phyloP scores from a whole-genome alignment of 2,797 vertebrate genomes.

The Myotis daubentonii region DNA sequence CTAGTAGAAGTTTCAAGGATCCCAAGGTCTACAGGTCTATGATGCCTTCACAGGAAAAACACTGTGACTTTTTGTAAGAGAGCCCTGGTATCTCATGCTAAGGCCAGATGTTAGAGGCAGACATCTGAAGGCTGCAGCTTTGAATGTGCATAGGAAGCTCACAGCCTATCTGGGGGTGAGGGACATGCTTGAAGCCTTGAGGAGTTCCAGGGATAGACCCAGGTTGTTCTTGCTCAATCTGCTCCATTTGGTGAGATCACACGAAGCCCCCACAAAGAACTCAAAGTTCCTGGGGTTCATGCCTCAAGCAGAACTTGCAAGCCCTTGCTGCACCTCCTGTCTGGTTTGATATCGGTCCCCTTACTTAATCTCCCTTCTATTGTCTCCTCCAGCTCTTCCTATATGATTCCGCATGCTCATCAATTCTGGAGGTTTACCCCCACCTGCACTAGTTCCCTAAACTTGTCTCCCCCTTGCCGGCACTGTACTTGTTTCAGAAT shows the following conservation, averaged over 20 bases:
- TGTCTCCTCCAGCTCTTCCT: background rate
- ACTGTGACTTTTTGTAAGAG: background rate
- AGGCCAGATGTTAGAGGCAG: constrained; percentile 32
- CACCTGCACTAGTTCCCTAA: background rate
- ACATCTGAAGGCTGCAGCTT: constrained; percentile 6
- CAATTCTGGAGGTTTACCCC: background rate
- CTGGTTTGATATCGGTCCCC: background rate
- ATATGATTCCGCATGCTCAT: background rate
- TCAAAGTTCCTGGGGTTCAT: background rate
- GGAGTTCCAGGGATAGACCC: background rate
- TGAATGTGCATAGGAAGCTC: background rate
- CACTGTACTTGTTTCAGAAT: background rate
- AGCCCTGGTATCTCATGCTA: background rate
- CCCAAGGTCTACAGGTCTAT: constrained; percentile 21
- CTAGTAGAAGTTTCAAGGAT: constrained; percentile 63
- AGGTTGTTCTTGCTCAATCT: background rate
- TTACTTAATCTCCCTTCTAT: background rate
- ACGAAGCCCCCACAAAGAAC: background rate
- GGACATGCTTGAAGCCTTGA: background rate
- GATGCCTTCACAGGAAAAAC: constrained; percentile 47
- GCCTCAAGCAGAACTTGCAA: background rate
- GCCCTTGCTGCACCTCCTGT: background rate
- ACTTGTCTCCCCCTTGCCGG: background rate
- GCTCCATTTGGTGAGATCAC: background rate
- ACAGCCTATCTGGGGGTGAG: background rate